Evolutionary conservation across 53 echinoderm and acorn worm species (phyloP), one percentile per base, ranked within the genome.

Genomic region (Holothuria leucospilota): DNA sequence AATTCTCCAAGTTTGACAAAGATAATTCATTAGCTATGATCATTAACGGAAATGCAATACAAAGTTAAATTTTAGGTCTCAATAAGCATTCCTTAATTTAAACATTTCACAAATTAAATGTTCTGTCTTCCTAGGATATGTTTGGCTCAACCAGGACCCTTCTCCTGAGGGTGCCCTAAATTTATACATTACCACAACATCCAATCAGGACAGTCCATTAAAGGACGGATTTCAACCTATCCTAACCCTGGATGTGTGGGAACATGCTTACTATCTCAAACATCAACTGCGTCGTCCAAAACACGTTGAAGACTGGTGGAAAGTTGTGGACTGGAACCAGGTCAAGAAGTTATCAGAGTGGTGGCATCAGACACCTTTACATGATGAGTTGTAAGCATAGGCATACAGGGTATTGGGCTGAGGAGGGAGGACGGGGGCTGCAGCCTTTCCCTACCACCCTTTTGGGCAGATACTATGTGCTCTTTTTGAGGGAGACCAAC

Each of bases 241-340:
- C 82, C 94, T 93, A 5, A 85, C 83, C 4, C 82, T 93, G 14
- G 94, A 93, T 82, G 91, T 93, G 2, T 93, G 94, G 94, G 94
- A 93, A 75, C 94, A 93, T 56, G 94, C 94, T 64, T 93, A 93
- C 69, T 93, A 93, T 83, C 59, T 93, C 68, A 93, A 93, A 69
- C 94, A 93, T 56, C 90, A 93, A 71, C 68, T 85, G 25, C 63
- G 46, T 28, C 63, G 94, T 38, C 79, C 61, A 21, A 70, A 72
- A 18, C 88, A 93, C 29, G 75, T 93, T 26, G 69, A 79, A 3
- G 88, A 90, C 63, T 93, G 94, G 94, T 93, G 94, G 94, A 91
- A 61, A 56, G 86, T 91, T 6, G 88, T 91, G 2, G 84, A 93
- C 68, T 93, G 93, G 93, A 26, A 71, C 18, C 88, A 85, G 18